Evolutionary conservation across 2,888 invertebrate species (phyloP).

Genomic region (Hanleya hanleyi): DNA sequence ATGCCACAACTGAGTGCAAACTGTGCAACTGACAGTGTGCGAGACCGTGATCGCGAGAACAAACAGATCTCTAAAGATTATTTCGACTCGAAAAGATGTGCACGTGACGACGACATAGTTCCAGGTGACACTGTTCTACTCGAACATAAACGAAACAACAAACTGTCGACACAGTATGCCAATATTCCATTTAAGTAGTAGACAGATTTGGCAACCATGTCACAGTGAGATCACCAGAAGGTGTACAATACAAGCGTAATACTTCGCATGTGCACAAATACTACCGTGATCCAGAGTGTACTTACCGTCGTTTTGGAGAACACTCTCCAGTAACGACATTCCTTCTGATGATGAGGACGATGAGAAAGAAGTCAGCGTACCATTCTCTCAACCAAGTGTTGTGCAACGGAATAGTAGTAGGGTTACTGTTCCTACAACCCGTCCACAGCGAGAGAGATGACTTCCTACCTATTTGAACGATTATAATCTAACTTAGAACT

Average conservation of each 20-base stretch:
- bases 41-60: constrained; percentile 6
- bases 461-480: too few species aligned
- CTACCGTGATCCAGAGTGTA: not conserved
- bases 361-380: too few species aligned
- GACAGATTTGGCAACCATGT: not conserved
- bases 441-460: too few species aligned
- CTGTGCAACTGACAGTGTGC: not conserved
- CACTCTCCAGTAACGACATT: too few species aligned
- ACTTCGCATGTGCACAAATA: not conserved
- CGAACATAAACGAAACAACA: not conserved
- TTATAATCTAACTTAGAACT: too few species aligned
- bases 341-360: too few species aligned
- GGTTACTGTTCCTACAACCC: too few species aligned
- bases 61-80: constrained; percentile 14
- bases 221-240: not conserved
- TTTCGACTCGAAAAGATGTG: constrained; percentile 16
- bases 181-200: not conserved
- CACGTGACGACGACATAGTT: not conserved
- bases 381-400: too few species aligned
- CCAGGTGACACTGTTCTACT: not conserved
- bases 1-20: constrained; percentile 14
- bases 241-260: not conserved
- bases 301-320: too few species aligned
- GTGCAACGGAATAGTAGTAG: too few species aligned
- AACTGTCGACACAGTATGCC: not conserved